Percentiles rank a stretch among this genome's conserved stretches.
Conservation (phyloP, 2,113 vertebrate genomes). For the Hystrix cristata region DNA sequence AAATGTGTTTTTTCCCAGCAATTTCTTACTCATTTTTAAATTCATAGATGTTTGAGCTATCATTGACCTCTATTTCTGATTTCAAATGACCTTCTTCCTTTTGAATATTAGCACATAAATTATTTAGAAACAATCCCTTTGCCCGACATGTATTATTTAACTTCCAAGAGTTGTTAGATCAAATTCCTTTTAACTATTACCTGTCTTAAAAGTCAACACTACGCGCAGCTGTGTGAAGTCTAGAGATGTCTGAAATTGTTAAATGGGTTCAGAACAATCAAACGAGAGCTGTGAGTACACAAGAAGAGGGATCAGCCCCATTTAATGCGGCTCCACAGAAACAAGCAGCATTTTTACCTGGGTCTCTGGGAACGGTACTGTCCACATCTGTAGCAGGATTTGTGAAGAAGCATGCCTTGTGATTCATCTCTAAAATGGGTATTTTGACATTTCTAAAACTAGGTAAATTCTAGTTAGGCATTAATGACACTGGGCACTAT, state of each 20-base stretch:
- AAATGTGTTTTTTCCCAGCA: not conserved
- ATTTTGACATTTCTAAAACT: not conserved
- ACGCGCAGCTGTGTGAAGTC: not conserved
- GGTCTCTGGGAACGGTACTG: not conserved
- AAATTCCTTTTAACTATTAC: slow-evolving; percentile 29
- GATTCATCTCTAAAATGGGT: not conserved
- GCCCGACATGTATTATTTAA: slow-evolving; percentile 49
- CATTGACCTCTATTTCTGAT: slow-evolving; percentile 36
- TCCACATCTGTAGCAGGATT: not conserved
- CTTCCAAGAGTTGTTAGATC: not conserved
- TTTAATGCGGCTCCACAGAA: not conserved
- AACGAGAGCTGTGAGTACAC: not conserved
- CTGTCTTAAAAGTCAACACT: slow-evolving; percentile 33
- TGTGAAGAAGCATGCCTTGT: not conserved
- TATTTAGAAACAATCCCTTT: not conserved
- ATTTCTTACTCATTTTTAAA: slow-evolving; percentile 43
- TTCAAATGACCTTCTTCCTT: slow-evolving; percentile 39
- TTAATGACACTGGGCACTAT: not conserved
- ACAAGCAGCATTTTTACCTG: not conserved
- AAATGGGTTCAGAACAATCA: not conserved
- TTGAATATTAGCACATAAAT: slow-evolving; percentile 42
- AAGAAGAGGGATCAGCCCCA: not conserved
- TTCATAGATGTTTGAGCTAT: not conserved
- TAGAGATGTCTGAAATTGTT: not conserved
- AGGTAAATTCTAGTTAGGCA: not conserved